Conservation (phyloP, 2,888 invertebrate species). For the Polymixis lichenea region DNA sequence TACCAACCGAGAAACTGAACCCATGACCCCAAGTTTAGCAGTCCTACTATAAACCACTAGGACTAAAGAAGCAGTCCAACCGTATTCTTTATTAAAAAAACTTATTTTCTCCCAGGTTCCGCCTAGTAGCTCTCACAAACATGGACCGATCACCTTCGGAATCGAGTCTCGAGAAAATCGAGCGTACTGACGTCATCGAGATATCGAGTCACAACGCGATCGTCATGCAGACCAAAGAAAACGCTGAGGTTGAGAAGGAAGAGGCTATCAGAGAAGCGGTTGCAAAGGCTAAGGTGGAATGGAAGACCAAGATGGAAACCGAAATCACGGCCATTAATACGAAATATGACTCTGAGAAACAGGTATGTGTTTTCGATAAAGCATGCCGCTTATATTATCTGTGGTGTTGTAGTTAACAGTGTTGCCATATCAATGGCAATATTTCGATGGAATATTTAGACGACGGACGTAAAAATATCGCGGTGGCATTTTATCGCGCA, state of each 20-base stretch:
- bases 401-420: not conserved
- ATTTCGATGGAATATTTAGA: not conserved
- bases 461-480: too few relatives aligned
- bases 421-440: not conserved
- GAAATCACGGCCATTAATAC: constrained; percentile 80
- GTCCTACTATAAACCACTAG: too few relatives aligned
- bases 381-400: not conserved
- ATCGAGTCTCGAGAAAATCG: constrained; percentile 94
- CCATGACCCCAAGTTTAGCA: not conserved
- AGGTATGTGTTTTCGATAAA: constrained; percentile 72
- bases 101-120: constrained; percentile 88
- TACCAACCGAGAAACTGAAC: not conserved
- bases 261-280: constrained; percentile 86
- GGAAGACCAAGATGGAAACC: constrained; percentile 88
- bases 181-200: constrained; percentile 92
- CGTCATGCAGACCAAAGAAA: constrained; percentile 92
- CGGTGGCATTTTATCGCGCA: too few relatives aligned
- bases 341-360: constrained; percentile 89
- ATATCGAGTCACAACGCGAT: constrained; percentile 92
- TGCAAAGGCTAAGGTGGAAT: constrained; percentile 91
- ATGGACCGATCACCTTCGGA: constrained; percentile 95
- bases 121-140: constrained; percentile 93
- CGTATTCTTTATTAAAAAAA: not conserved
- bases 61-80: not conserved
- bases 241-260: constrained; percentile 91